These are phyloP conservation scores for Lasioglossum zephyrum DNA, from an alignment of 2,888 invertebrate genomes.

Conservation along the genomic window DNA sequence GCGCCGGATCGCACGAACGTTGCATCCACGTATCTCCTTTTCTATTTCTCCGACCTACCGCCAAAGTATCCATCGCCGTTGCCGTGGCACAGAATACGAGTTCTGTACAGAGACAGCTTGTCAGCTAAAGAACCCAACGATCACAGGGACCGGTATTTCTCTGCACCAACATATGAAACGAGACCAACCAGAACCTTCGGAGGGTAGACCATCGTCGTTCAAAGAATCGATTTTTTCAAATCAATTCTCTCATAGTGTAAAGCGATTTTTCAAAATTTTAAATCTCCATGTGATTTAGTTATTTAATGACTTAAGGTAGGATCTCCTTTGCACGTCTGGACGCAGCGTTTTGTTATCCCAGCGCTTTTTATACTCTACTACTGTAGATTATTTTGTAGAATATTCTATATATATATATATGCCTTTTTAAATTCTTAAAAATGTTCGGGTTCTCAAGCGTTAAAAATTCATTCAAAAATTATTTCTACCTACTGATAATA, in stretches of 20 bases:
- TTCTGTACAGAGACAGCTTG: slow-evolving; percentile 34
- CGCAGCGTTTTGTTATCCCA: too few species aligned
- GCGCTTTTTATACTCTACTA: too few species aligned
- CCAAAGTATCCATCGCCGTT: slow-evolving; percentile 24
- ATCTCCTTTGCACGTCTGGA: too few species aligned
- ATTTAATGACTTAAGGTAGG: neutral
- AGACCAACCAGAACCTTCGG: neutral
- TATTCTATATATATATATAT: too few species aligned
- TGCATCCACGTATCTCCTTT: slow-evolving; percentile 33
- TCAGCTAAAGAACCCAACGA: slow-evolving; percentile 50
- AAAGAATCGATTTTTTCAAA: neutral
- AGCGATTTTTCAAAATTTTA: neutral
- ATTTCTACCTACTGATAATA: too few species aligned
- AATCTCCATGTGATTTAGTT: neutral
- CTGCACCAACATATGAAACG: slow-evolving; percentile 13
- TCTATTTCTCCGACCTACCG: slow-evolving; percentile 4
- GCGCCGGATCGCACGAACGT: slow-evolving; percentile 25
- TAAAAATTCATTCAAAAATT: too few species aligned
- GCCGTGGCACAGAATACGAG: slow-evolving; percentile 6
- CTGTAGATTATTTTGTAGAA: too few species aligned
- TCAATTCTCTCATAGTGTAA: neutral
- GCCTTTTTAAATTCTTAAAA: too few species aligned
- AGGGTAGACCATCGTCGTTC: neutral
- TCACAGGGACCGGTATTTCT: slow-evolving; percentile 45
- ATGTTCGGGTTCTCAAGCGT: too few species aligned